These are phyloP conservation scores for Stegodyphus mimosarum DNA, from an alignment of 1,140 invertebrate species.

Conservation along the genomic window DNA sequence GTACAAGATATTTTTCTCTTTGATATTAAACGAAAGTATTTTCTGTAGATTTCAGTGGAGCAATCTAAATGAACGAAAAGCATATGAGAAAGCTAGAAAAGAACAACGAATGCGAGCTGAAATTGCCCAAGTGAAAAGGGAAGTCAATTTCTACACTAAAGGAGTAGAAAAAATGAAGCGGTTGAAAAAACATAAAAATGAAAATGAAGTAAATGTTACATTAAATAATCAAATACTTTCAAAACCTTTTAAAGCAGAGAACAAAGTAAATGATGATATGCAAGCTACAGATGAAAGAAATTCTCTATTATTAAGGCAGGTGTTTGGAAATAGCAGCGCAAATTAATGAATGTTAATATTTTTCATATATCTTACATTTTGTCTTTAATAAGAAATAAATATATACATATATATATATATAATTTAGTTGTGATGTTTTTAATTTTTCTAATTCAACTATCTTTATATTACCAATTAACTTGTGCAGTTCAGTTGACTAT, in stretches of 20 bases:
- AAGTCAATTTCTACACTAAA: conserved; percentile 85
- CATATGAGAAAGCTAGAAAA: conserved; percentile 89
- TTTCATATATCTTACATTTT: too few relatives aligned
- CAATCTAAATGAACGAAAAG: conserved; percentile 89
- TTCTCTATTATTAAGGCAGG: not conserved
- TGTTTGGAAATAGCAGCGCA: not conserved
- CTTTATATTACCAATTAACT: too few relatives aligned
- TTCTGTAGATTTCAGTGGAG: conserved; percentile 88
- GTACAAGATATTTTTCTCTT: too few relatives aligned
- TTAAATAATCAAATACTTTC: not conserved
- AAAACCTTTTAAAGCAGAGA: not conserved
- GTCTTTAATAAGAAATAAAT: not conserved
- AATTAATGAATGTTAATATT: too few relatives aligned
- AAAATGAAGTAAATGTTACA: not conserved
- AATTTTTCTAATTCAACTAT: too few relatives aligned
- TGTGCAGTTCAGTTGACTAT: too few relatives aligned
- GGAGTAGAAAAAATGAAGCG: conserved; percentile 81
- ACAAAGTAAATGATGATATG: not conserved
- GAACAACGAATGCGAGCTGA: conserved; percentile 88
- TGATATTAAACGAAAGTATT: too few relatives aligned
- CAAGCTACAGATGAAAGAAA: conserved; percentile 21
- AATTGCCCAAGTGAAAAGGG: conserved; percentile 89
- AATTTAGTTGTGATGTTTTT: not conserved
- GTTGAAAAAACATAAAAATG: conserved; percentile 64
- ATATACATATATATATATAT: not conserved